These are phyloP conservation scores for Agapornis roseicollis DNA, from an alignment of 2,113 vertebrate genomes.

Conservation along the genomic window DNA sequence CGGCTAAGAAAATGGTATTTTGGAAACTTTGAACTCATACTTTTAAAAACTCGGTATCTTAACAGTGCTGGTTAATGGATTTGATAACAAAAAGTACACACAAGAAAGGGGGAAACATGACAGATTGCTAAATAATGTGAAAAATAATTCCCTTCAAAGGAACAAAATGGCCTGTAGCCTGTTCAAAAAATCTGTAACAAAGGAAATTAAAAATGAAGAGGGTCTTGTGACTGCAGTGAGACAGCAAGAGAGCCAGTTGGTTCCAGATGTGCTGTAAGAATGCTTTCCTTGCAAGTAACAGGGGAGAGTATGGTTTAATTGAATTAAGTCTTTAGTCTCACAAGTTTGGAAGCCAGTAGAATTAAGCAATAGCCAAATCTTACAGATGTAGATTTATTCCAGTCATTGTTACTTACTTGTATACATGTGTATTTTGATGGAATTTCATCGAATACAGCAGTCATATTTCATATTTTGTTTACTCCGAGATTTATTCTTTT, in stretches of 20 bases:
- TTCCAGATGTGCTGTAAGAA: not conserved
- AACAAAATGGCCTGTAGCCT: not conserved
- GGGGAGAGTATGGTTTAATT: not conserved
- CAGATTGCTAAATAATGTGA: not conserved
- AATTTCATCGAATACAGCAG: not conserved
- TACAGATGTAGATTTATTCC: not conserved
- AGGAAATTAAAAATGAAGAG: not conserved
- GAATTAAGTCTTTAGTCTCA: not conserved
- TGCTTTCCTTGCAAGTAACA: not conserved
- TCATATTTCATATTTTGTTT: not conserved
- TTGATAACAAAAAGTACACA: not conserved
- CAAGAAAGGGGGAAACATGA: not conserved
- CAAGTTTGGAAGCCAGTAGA: not conserved
- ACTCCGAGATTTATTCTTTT: not conserved
- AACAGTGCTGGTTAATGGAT: not conserved
- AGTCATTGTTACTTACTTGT: not conserved
- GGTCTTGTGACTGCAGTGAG: not conserved
- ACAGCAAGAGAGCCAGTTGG: not conserved
- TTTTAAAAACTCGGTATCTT: fast-evolving
- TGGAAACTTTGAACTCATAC: not conserved
- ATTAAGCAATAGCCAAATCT: not conserved
- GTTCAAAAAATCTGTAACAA: not conserved
- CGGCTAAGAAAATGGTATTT: not conserved
- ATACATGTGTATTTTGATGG: not conserved
- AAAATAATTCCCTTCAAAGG: not conserved